A percentile compares a stretch with the other conserved stretches of the same genome.
phyloP scores from a whole-genome alignment of 2,113 vertebrate genomes.

The Gallinago paraguaiae region DNA sequence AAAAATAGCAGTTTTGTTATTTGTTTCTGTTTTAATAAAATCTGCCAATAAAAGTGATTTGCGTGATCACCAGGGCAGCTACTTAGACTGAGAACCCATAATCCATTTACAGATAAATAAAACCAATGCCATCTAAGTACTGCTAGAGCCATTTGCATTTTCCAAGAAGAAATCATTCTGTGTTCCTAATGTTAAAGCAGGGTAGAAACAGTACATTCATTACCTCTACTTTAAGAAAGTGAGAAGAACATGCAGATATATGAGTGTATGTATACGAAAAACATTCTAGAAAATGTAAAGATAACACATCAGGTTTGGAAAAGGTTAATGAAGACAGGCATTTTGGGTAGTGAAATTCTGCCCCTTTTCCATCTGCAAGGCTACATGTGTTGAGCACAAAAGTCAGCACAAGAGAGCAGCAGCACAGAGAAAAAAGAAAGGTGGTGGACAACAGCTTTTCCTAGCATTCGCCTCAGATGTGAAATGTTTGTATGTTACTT shows the following conservation, averaged over 20 bases:
- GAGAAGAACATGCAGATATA: background rate
- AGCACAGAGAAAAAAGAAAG: background rate
- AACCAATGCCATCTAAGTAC: background rate
- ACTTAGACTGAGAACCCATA: background rate
- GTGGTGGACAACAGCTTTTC: background rate
- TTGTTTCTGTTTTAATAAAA: background rate
- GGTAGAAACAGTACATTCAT: background rate
- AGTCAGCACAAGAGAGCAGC: background rate
- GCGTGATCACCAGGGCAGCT: rapidly evolving
- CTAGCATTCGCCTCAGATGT: background rate
- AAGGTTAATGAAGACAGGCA: background rate
- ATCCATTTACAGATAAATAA: background rate
- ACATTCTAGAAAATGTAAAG: background rate
- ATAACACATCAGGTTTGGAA: background rate
- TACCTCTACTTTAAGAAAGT: background rate
- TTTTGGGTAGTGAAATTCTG: background rate
- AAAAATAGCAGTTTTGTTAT: background rate
- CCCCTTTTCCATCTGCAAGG: background rate
- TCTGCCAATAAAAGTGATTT: background rate
- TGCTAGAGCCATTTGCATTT: background rate
- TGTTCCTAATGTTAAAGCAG: background rate
- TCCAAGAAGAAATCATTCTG: background rate
- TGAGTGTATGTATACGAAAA: background rate
- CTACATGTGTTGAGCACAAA: background rate
- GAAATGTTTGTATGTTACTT: background rate